Evolutionary conservation across 53 echinoderm and acorn worm species (phyloP).

Genomic region (Arbacia lixula): DNA sequence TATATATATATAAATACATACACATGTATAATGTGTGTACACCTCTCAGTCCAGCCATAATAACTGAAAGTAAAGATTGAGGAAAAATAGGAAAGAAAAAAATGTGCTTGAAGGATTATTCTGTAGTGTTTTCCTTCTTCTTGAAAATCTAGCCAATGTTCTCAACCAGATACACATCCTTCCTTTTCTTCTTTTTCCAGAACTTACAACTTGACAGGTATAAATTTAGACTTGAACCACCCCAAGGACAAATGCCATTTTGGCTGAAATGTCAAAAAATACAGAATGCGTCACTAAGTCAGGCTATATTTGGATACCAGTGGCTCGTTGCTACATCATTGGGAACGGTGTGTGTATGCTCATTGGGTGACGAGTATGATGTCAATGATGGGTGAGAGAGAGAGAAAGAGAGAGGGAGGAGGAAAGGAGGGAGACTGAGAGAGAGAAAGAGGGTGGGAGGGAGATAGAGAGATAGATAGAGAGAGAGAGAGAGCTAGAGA

Average conservation of each 20-base stretch:
- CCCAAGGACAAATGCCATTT: constrained; percentile 19
- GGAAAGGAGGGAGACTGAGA: background rate
- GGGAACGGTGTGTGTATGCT: background rate
- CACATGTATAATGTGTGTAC: too few relatives aligned
- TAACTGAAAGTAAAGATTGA: too few relatives aligned
- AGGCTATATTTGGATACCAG: constrained; percentile 35
- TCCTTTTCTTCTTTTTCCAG: background rate
- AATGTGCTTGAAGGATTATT: too few relatives aligned
- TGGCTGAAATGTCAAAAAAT: constrained; percentile 53
- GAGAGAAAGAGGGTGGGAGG: background rate
- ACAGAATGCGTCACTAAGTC: constrained; percentile 45
- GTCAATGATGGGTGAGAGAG: background rate
- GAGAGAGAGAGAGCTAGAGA: background rate
- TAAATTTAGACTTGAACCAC: constrained; percentile 20
- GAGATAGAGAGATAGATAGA: background rate
- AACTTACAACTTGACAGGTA: constrained; percentile 26
- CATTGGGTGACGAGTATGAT: background rate
- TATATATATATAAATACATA: too few relatives aligned
- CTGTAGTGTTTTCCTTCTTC: too few relatives aligned
- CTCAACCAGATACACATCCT: background rate
- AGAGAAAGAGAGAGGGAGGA: background rate
- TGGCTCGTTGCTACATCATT: constrained; percentile 5
- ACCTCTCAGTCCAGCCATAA: too few relatives aligned
- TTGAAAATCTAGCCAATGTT: background rate
- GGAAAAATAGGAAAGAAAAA: too few relatives aligned